phyloP scores from a whole-genome alignment of 2,113 vertebrate genomes.

The Solea senegalensis region DNA sequence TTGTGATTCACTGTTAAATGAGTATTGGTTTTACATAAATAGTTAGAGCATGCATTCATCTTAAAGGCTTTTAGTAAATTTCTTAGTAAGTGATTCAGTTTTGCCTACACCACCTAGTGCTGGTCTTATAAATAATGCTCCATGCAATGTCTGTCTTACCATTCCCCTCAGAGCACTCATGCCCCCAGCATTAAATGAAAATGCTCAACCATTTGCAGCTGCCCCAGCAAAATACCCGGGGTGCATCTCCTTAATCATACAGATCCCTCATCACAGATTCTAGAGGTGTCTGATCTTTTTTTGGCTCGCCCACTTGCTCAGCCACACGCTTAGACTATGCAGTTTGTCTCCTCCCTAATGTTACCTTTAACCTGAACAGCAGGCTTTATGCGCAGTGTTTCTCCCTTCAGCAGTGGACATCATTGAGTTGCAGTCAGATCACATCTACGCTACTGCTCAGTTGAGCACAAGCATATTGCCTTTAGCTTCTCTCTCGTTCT shows the following conservation, averaged over 20 bases:
- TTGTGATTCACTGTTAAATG: background rate
- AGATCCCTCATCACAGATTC: slow-evolving; percentile 33
- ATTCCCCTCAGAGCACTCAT: slow-evolving; percentile 5
- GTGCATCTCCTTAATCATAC: slow-evolving; percentile 7
- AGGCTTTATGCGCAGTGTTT: slow-evolving; percentile 13
- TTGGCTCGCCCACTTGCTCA: background rate
- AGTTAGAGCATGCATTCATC: background rate
- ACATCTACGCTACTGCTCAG: too few relatives aligned
- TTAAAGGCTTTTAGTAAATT: background rate
- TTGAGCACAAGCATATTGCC: too few relatives aligned
- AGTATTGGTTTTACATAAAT: background rate
- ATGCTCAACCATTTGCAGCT: slow-evolving; percentile 37
- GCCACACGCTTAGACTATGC: background rate
- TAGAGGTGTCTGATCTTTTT: slow-evolving; percentile 33
- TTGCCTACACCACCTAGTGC: background rate
- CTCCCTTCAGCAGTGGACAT: background rate
- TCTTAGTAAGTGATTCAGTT: background rate
- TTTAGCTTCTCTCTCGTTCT: too few relatives aligned
- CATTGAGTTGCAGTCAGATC: too few relatives aligned
- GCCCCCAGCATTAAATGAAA: slow-evolving; percentile 19
- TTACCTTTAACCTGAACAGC: slow-evolving; percentile 40
- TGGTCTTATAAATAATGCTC: slow-evolving; percentile 25
- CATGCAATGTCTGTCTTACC: slow-evolving; percentile 15
- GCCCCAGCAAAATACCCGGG: slow-evolving; percentile 8
- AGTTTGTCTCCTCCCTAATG: slow-evolving; percentile 26